These are phyloP conservation scores for Hemibates koningsi DNA, from an alignment of 2,113 vertebrate genomes.

Conservation along the genomic window DNA sequence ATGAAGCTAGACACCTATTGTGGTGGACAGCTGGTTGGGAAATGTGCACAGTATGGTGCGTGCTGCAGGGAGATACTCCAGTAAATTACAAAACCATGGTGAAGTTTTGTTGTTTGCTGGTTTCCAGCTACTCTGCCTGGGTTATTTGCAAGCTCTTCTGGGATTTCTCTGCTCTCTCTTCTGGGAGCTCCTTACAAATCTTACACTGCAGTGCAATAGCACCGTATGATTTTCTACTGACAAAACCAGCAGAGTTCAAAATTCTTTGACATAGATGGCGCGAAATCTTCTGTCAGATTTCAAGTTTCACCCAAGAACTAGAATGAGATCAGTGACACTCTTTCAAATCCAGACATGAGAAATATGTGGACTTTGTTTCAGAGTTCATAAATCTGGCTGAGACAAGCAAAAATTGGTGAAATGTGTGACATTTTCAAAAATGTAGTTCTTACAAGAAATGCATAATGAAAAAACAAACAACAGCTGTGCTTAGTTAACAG, in stretches of 20 bases:
- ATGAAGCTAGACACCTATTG: background rate
- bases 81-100: background rate
- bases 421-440: background rate
- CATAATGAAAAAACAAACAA: background rate
- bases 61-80: background rate
- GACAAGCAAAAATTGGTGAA: background rate
- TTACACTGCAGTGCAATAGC: background rate
- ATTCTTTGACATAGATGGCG: background rate
- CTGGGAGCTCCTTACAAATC: background rate
- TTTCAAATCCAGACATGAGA: background rate
- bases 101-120: background rate
- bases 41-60: background rate
- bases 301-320: background rate
- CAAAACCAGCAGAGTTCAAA: background rate
- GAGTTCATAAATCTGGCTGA: background rate
- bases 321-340: background rate
- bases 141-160: background rate
- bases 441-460: background rate
- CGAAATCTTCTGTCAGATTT: background rate
- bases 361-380: background rate
- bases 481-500: background rate
- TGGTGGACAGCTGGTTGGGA: conserved; percentile 11
- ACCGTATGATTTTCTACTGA: background rate
- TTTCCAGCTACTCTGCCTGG: background rate
- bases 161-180: background rate